Base-by-base conservation (phyloP, 2,113 vertebrate genomes). In the Leucosticte australis region DNA sequence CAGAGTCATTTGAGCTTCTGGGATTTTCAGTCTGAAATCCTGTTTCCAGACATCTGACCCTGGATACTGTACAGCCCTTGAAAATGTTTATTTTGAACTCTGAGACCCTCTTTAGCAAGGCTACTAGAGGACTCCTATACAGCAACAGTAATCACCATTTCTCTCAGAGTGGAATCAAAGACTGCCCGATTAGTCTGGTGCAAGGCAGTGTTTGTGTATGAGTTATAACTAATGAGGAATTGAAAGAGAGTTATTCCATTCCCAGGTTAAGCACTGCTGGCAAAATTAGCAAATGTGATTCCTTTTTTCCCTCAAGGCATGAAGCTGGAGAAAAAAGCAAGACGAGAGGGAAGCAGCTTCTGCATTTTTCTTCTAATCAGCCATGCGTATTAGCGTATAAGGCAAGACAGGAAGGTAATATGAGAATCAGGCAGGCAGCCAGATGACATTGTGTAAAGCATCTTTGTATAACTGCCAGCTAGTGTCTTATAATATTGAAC, bases 391-490 rank as follows among this genome's bases (percentile, higher is more conserved):
- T 97, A 95, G 87, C 0, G 84, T 81, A 92, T 96, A 96, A 97
- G 90, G 93, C 86, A 93, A 96, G 92, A 96, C 93, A 96, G 92
- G 94, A 96, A 97, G 93, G 91, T 97, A 96, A 96, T 95, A 96
- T 44, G 92, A 97, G 95, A 96, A 96, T 89, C 94, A 94, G 97
- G 94, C 95, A 97, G 88, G 82, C 89, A 96, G 97, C 97, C 95
- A 97, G 95, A 93, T 96, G 93, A 97, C 95, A 96, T 95, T 95
- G 94, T 96, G 92, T 96, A 96, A 96, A 94, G 93, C 96, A 96
- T 97, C 95, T 96, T 96, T 97, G 95, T 96, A 87, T 96, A 94
- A 96, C 95, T 97, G 96, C 96, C 95, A 97, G 95, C 92, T 97
- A 91, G 87, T 94, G 94, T 96, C 94, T 96, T 96, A 92, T 95